These are phyloP conservation scores for Uromys caudimaculatus DNA, from an alignment of 2,797 vertebrate genomes.

Conservation along the genomic window DNA sequence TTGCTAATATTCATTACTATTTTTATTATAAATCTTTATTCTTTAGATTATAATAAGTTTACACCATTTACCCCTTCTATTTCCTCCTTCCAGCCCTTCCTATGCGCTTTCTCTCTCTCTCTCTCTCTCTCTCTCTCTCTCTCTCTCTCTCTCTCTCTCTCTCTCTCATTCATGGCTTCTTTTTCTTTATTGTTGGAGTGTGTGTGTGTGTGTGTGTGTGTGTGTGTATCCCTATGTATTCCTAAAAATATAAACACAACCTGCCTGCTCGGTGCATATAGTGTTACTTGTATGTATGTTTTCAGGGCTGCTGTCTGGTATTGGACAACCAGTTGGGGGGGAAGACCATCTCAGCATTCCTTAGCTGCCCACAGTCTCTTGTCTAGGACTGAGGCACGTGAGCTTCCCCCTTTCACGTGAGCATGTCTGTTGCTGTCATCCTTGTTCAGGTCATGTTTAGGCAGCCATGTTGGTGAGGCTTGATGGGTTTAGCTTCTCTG, in stretches of 20 bases:
- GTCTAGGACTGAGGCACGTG: too few relatives aligned
- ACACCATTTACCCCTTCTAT: not conserved
- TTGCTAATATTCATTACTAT: conserved; percentile 29
- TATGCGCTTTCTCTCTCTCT: too few relatives aligned
- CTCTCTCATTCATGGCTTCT: not conserved
- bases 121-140: not conserved
- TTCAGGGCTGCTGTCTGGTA: not conserved
- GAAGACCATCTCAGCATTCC: not conserved
- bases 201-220: too few relatives aligned
- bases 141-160: not conserved
- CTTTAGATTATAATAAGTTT: not conserved
- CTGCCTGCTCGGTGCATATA: not conserved
- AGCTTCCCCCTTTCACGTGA: not conserved
- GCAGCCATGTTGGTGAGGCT: not conserved
- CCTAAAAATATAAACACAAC: not conserved
- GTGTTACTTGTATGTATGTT: not conserved
- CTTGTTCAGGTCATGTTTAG: not conserved
- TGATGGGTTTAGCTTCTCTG: too few relatives aligned
- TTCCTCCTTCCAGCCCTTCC: not conserved
- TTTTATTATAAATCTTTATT: not conserved
- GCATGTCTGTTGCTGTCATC: not conserved
- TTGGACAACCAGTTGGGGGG: too few relatives aligned
- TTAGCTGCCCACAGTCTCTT: not conserved
- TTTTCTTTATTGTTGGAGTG: not conserved
- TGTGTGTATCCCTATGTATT: not conserved